A percentile compares a stretch with the other conserved stretches of the same genome.
These are phyloP conservation scores for Erebia aethiops DNA, from an alignment of 2,888 invertebrate genomes.

Conservation along the genomic window DNA sequence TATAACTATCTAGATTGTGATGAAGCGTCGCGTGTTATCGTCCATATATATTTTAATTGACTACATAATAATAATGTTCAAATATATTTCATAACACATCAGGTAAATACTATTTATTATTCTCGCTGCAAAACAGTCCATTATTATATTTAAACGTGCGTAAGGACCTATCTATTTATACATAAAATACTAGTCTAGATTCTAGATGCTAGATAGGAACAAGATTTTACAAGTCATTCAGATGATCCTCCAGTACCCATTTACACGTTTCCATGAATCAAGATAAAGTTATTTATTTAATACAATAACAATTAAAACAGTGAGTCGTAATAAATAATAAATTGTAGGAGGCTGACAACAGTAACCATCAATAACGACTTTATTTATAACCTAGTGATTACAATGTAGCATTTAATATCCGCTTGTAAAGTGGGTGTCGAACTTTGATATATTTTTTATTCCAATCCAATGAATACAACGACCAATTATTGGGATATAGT, in stretches of 20 bases:
- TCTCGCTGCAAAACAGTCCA: too few species aligned
- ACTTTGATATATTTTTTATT: conserved; percentile 1
- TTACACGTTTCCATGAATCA: not conserved
- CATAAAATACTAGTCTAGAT: too few species aligned
- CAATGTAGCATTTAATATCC: conserved; percentile 18
- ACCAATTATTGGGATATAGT: not conserved
- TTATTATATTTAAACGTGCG: too few species aligned
- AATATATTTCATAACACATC: too few species aligned
- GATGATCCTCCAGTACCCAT: not conserved
- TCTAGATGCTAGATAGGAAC: too few species aligned
- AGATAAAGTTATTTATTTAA: conserved; percentile 8
- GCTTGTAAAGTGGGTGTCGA: not conserved
- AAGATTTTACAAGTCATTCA: not conserved
- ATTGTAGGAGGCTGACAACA: conserved; percentile 2
- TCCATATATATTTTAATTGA: too few species aligned
- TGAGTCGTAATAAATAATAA: not conserved
- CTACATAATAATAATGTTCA: too few species aligned
- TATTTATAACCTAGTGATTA: conserved; percentile 19
- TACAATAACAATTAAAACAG: conserved; percentile 16
- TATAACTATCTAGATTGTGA: too few species aligned
- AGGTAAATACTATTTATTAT: too few species aligned
- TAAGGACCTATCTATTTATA: too few species aligned
- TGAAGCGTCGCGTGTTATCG: too few species aligned
- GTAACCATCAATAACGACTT: not conserved
- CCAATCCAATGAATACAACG: not conserved